Evolutionary conservation across 2,113 vertebrate genomes (phyloP), one percentile per base, ranked within the genome.

Genomic region (Sprattus sprattus): DNA sequence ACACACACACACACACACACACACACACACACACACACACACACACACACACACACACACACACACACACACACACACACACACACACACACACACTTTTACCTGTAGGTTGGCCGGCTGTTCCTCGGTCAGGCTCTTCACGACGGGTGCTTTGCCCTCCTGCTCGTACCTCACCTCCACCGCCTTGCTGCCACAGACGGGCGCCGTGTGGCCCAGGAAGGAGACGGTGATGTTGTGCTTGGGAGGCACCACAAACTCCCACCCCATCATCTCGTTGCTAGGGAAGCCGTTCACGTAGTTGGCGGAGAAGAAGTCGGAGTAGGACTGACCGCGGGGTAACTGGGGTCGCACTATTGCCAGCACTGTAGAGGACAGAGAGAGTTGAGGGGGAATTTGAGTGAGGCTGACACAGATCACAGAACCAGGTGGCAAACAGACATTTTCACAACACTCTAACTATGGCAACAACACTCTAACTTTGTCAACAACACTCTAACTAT

Each of bases 181-280:
- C 3, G 92, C 90, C 25, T 94, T 94, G 44, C 81, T 93, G 57
- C 94, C 94, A 0, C 98, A 99, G 52, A 95, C 94, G 11, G 98
- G 96, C 22, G 90, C 71, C 0, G 88, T 96, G 89, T 95, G 92
- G 1, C 93, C 89, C 54, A 88, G 90, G 87, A 98, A 96, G 15
- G 82, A 80, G 57, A 99, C 89, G 0, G 93, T 95, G 64, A 97
- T 97, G 92, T 97, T 96, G 92, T 98, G 94, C 89, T 90, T 95
- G 0, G 90, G 86, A 0, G 97, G 97, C 11, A 99, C 44, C 0
- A 88, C 83, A 25, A 99, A 97, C 88, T 95, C 93, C 98, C 97
- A 99, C 0, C 92, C 95, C 95, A 97, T 96, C 82, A 95, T 94
- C 83, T 97, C 92, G 0, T 94, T 91, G 64, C 94, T 91, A 0